Base-by-base conservation (phyloP, 2,797 vertebrate genomes). In the Periparus ater region DNA sequence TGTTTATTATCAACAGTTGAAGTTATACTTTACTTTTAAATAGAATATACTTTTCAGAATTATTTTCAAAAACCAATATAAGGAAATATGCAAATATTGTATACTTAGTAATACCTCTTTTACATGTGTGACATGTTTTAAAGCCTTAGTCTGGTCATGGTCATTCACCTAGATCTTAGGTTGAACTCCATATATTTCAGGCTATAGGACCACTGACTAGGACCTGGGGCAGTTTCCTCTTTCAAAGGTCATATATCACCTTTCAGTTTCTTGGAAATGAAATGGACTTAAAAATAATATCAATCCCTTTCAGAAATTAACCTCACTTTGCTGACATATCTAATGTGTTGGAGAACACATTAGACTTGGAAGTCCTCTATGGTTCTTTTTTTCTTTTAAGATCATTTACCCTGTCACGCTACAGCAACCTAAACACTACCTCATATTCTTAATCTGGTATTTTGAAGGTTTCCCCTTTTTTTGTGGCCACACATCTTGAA, bases 401-500 rank as follows among this genome's bases (percentile, higher is more conserved):
- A 47, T 92, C 44, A 40, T 79, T 83, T 74, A 50, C 27, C 8
- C 29, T 38, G 12, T 85, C 45, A 62, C 29, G 38, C 29, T 80
- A n/a, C 42, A 85, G 51, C 18, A 75, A 88, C 65, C 42, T 85
- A 84, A 97, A 93, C 48, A 48, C 45, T 81, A 89, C 22, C 9
- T 47, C 10, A 3, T 63, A 16, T 79, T 70, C 40, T 55, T 80
- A 15, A 88, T 27, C 3, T 45, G 57, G 40, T 15, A 61, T 77
- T 90, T 92, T 77, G 61, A 73, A 91, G 10, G 9, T 55, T 78
- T 95, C 30, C 17, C 15, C 36, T 73, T 83, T 84, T 79, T 92
- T 82, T 38, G 36, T 91, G 77, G 60, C 67, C 88, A 34, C 13
- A 60, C 16, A 40, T 91, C 84, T 95, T 95, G 89, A 94, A 95